phyloP scores from a whole-genome alignment of 2,888 invertebrate genomes.

The Chaitophorus viminalis region DNA sequence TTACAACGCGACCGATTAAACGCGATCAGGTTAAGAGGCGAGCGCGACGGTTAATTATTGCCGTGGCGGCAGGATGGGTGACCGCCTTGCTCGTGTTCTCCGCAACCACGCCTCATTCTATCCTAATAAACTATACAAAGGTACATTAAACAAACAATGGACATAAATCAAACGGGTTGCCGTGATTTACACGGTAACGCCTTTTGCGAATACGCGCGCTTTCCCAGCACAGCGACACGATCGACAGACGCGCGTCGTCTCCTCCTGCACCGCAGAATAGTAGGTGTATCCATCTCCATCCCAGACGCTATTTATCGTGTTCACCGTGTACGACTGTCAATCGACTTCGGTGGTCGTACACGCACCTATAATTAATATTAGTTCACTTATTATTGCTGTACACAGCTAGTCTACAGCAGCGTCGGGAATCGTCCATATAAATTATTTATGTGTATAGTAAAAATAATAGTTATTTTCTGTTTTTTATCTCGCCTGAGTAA shows the following conservation, averaged over 20 bases:
- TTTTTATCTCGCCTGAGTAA: too few species aligned
- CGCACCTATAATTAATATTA: too few species aligned
- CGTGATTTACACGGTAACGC: conserved; percentile 46
- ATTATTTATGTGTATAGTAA: too few species aligned
- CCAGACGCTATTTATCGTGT: too few species aligned
- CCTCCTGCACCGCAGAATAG: neutral
- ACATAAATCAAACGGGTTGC: conserved; percentile 1
- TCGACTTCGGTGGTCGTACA: too few species aligned
- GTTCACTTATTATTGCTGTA: too few species aligned
- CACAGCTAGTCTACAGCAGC: too few species aligned
- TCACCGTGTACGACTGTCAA: too few species aligned
- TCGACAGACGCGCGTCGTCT: neutral
- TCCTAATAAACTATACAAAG: neutral
- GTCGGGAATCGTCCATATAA: too few species aligned
- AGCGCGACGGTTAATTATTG: conserved; percentile 31
- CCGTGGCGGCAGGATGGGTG: neutral
- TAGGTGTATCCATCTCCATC: too few species aligned
- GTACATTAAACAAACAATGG: conserved; percentile 28
- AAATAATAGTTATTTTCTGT: too few species aligned
- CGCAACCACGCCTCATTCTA: conserved; percentile 49
- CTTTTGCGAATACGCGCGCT: conserved; percentile 30
- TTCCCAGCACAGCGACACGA: neutral
- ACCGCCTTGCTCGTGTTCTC: conserved; percentile 45
- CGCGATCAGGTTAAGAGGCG: conserved; percentile 36
- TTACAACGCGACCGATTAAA: conserved; percentile 25